Base-by-base conservation (phyloP, 2,888 invertebrate genomes). In the Parnassius glacialis region DNA sequence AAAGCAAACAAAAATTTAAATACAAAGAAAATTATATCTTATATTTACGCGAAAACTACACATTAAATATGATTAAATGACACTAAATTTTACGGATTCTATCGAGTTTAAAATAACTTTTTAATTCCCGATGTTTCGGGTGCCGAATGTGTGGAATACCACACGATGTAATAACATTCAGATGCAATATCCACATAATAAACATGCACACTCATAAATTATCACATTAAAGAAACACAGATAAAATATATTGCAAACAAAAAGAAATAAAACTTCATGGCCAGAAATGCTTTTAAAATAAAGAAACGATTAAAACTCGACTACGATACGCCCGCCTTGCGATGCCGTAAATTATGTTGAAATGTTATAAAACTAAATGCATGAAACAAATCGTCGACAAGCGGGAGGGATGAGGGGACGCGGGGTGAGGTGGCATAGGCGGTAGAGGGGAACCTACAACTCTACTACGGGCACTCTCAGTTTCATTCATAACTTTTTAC, bases 401-500 rank as follows among this genome's bases (percentile, higher is more conserved):
- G 67, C 69, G 71, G 74, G 74, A 67, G 73, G 75, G 70, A 71
- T 72, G 67, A 71, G 68, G 69, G 73, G 66, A 69, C 67, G 70
- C 63, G 67, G 69, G 61, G 66, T 67, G 69, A 61, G 69, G 67
- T 64, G 66, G 68, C 67, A 57, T 68, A 65, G 58, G 56, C 61
- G 61, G 68, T 63, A 65, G 59, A 64, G 74, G 78, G 76, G 74
- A 70, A 79, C 74, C 84, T 87, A 89, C 89, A 87, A 88, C 87
- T 87, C 83, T 85, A 91, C 90, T 90, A 90, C 90, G 87, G 66
- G 74, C 87, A 89, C 91, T 90, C 90, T 91, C 90, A 81, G 84
- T 90, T 92, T 91, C 92, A 92, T 92, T 92, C 92, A 92, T 92
- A 92, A 92, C 92, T 92, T 92, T 92, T 92, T 91, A 89, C 89